Percentiles rank a stretch among this genome's conserved stretches.
Evolutionary conservation across 1,140 invertebrate species (phyloP).

Genomic region (Lineus longissimus): DNA sequence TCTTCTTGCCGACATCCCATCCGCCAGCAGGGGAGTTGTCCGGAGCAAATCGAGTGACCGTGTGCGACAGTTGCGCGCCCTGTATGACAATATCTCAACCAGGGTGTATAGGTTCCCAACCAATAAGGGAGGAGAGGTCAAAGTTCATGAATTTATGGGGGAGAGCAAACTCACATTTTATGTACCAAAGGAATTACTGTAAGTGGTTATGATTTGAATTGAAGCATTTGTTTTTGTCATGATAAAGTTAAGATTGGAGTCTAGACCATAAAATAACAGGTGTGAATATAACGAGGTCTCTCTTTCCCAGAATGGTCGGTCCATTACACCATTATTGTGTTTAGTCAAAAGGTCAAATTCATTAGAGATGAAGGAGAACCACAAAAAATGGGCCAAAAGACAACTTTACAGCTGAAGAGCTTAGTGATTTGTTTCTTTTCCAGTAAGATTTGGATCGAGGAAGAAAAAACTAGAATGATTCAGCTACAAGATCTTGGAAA

Average conservation of each 20-base stretch:
- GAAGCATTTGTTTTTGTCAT: not conserved
- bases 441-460: conserved; percentile 84
- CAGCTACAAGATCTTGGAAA: conserved; percentile 80
- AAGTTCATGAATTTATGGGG: conserved; percentile 88
- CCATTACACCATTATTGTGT: too few species aligned
- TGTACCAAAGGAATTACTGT: conserved; percentile 85
- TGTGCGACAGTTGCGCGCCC: conserved; percentile 44
- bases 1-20: too few species aligned
- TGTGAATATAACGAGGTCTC: too few species aligned
- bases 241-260: not conserved
- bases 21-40: not conserved
- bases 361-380: too few species aligned
- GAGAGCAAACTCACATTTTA: conserved; percentile 81
- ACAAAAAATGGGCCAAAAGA: too few species aligned
- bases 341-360: too few species aligned
- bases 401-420: too few species aligned
- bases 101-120: conserved; percentile 83
- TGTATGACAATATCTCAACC: conserved; percentile 73
- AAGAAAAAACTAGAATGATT: conserved; percentile 84
- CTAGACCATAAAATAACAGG: too few species aligned
- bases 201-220: conserved; percentile 53
- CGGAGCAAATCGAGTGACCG: not conserved
- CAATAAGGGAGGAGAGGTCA: conserved; percentile 84
- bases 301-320: too few species aligned
- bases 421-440: conserved; percentile 34